These are phyloP conservation scores for Halyomorpha halys DNA, from an alignment of 1,140 invertebrate genomes.

Conservation along the genomic window DNA sequence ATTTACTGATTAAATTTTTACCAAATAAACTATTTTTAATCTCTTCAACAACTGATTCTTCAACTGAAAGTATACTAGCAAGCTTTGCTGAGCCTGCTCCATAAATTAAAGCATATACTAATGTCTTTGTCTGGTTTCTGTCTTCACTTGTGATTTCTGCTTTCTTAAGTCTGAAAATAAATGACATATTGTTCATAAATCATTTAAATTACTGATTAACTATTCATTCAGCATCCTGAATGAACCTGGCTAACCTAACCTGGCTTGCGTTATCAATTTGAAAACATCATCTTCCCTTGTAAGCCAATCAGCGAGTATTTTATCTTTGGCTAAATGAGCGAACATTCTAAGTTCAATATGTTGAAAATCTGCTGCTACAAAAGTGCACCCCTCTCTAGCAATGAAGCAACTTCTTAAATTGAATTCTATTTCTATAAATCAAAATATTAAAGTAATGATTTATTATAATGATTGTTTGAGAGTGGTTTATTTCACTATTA, in stretches of 20 bases:
- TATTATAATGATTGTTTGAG: no score
- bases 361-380: conserved; percentile 44
- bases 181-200: background rate
- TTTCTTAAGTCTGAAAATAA: conserved; percentile 13
- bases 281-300: conserved; percentile 40
- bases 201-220: no score
- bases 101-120: conserved; percentile 51
- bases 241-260: no score
- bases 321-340: conserved; percentile 43
- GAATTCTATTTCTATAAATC: conserved; percentile 4
- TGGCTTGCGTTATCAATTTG: conserved; percentile 40
- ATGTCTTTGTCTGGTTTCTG: conserved; percentile 46
- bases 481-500: no score
- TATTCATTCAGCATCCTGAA: background rate
- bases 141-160: conserved; percentile 33
- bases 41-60: background rate
- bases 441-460: no score
- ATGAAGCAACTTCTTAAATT: conserved; percentile 37
- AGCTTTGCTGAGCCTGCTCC: conserved; percentile 45
- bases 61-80: conserved; percentile 42
- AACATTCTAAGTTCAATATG: conserved; percentile 49
- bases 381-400: conserved; percentile 33
- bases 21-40: no score
- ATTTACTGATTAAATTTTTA: no score
- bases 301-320: conserved; percentile 37